These are phyloP conservation scores for Hippocampus comes DNA, from an alignment of 2,113 vertebrate species.

Conservation along the genomic window DNA sequence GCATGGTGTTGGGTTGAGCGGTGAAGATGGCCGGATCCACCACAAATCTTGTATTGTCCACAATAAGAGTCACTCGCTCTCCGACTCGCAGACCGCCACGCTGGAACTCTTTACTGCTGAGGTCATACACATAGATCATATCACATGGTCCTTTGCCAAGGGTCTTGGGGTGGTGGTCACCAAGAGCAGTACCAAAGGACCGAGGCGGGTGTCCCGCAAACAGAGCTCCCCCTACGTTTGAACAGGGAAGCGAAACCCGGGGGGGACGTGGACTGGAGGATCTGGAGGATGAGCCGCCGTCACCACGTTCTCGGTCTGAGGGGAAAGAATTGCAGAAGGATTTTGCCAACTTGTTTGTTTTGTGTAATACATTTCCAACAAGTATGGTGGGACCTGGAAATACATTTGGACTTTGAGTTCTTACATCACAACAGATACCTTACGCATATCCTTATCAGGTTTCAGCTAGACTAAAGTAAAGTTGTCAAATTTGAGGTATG, in stretches of 20 bases:
- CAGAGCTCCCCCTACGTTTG: slow-evolving; percentile 40
- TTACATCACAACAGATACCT: no score
- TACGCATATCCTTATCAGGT: no score
- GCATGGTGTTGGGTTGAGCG: slow-evolving; percentile 96
- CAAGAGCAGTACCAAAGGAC: slow-evolving; percentile 69
- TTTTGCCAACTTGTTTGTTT: background rate
- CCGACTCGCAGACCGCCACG: slow-evolving; percentile 78
- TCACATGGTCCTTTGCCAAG: slow-evolving; percentile 72
- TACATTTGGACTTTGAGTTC: background rate
- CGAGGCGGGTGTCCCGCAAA: slow-evolving; percentile 33
- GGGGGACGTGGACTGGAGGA: slow-evolving; percentile 67
- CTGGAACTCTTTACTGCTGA: slow-evolving; percentile 82
- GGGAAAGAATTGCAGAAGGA: background rate
- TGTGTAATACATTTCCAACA: background rate
- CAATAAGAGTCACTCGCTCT: slow-evolving; percentile 90
- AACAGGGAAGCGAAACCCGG: slow-evolving; percentile 41
- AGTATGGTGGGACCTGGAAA: background rate
- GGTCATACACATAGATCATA: slow-evolving; percentile 90
- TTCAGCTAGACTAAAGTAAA: no score
- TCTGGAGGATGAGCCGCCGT: slow-evolving; percentile 81
- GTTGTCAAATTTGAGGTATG: no score
- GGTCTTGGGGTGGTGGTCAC: slow-evolving; percentile 73
- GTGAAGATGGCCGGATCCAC: slow-evolving; percentile 96
- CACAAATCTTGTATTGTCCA: slow-evolving; percentile 96
- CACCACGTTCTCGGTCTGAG: slow-evolving; percentile 85